phyloP scores from a whole-genome alignment of 2,797 vertebrate genomes.

The Hydrolagus colliei region DNA sequence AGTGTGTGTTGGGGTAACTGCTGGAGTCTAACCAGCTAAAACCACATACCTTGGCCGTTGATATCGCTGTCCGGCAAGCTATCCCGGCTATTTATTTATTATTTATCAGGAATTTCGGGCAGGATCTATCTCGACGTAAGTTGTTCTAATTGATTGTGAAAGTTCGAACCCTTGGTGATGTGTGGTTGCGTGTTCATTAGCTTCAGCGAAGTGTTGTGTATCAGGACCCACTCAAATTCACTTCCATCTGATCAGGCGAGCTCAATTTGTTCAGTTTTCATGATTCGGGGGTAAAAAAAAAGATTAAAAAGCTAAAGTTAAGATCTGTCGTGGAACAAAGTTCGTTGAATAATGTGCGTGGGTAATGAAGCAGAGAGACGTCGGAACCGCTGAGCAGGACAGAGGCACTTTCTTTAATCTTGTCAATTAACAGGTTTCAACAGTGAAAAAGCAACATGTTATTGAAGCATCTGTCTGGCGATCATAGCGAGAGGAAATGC shows the following conservation, averaged over 20 bases:
- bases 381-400: background rate
- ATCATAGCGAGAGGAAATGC: background rate
- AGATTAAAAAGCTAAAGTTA: background rate
- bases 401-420: conserved; percentile 10
- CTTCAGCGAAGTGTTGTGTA: too few relatives aligned
- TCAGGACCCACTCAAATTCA: background rate
- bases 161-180: too few relatives aligned
- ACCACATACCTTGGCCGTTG: too few relatives aligned
- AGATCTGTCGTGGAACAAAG: background rate
- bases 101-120: too few relatives aligned
- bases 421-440: conserved; percentile 21
- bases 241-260: background rate
- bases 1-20: too few relatives aligned
- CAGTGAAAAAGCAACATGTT: conserved; percentile 7
- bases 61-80: too few relatives aligned
- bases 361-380: conserved; percentile 4
- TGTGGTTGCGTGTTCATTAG: too few relatives aligned
- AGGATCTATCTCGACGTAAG: too few relatives aligned
- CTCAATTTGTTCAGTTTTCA: background rate
- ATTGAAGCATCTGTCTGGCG: conserved; percentile 5
- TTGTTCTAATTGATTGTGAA: too few relatives aligned
- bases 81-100: too few relatives aligned
- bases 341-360: background rate
- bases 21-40: too few relatives aligned
- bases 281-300: background rate